phyloP scores from a whole-genome alignment of 2,888 invertebrate species.

The Drosophila emarginata region DNA sequence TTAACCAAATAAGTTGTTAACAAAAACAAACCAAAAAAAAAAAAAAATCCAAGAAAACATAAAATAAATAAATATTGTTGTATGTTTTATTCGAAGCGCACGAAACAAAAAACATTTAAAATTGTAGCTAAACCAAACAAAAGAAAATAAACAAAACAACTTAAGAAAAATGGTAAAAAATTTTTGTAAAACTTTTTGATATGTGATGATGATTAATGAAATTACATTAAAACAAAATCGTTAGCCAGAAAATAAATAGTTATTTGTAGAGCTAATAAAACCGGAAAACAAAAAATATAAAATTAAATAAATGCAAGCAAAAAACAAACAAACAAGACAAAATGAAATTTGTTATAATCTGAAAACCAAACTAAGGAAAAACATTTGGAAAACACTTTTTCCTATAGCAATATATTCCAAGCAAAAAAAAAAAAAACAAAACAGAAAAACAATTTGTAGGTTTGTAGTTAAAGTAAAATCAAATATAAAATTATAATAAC shows the following conservation, averaged over 20 bases:
- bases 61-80: slow-evolving; percentile 62
- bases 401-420: slow-evolving; percentile 71
- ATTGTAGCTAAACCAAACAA: slow-evolving; percentile 59
- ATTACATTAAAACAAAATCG: slow-evolving; percentile 47
- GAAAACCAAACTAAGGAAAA: slow-evolving; percentile 5
- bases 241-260: slow-evolving; percentile 53
- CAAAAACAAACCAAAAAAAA: slow-evolving; percentile 20
- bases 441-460: slow-evolving; percentile 63
- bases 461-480: slow-evolving; percentile 57
- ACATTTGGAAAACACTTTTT: slow-evolving; percentile 23
- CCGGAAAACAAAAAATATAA: slow-evolving; percentile 49
- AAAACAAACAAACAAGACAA: slow-evolving; percentile 39
- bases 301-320: slow-evolving; percentile 14
- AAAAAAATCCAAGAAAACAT: slow-evolving; percentile 17
- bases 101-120: slow-evolving; percentile 48
- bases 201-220: slow-evolving; percentile 80
- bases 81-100: slow-evolving; percentile 74
- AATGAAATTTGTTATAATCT: slow-evolving; percentile 50
- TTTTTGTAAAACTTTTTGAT: slow-evolving; percentile 78
- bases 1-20: slow-evolving; percentile 53
- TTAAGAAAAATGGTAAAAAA: slow-evolving; percentile 13
- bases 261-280: slow-evolving; percentile 48
- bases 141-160: not conserved
- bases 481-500: slow-evolving; percentile 34
- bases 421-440: slow-evolving; percentile 59